Conservation (phyloP, 1,140 invertebrate species). For the Scaptomyza pallida region DNA sequence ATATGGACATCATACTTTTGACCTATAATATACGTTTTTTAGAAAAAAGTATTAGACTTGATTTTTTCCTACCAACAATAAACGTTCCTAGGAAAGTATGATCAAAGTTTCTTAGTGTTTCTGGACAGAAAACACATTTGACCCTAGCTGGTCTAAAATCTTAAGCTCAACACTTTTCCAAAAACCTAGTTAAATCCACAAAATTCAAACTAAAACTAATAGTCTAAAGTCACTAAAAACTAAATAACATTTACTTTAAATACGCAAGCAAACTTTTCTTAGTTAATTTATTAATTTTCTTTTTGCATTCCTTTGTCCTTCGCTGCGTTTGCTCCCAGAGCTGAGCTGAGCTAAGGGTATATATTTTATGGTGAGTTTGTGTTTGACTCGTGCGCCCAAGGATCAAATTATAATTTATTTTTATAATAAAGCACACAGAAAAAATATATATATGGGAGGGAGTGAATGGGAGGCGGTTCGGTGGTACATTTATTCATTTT, state of each 20-base stretch:
- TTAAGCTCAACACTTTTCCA: no score
- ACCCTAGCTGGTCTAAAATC: no score
- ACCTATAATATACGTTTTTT: no score
- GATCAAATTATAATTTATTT: constrained; percentile 79
- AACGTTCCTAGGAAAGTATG: no score
- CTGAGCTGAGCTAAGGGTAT: constrained; percentile 37
- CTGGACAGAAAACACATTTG: no score
- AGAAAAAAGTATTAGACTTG: no score
- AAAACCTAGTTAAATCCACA: no score
- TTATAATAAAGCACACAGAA: constrained; percentile 57
- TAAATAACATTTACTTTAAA: not conserved
- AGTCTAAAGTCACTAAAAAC: no score
- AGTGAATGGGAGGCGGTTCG: constrained; percentile 36
- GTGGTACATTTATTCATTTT: constrained; percentile 7
- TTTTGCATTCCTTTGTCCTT: constrained; percentile 41
- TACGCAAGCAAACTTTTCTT: not conserved
- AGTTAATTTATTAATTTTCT: constrained; percentile 15
- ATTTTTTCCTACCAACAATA: no score
- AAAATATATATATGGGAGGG: no score
- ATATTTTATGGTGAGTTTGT: constrained; percentile 49
- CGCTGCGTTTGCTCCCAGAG: constrained; percentile 1
- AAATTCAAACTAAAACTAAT: not conserved
- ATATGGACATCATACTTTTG: no score
- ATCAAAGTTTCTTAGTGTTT: no score
- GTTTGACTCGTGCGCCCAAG: constrained; percentile 37